Percentiles rank a stretch among this genome's conserved stretches.
Evolutionary conservation across 2,888 invertebrate genomes (phyloP).

Genomic region (Celastrina argiolus): DNA sequence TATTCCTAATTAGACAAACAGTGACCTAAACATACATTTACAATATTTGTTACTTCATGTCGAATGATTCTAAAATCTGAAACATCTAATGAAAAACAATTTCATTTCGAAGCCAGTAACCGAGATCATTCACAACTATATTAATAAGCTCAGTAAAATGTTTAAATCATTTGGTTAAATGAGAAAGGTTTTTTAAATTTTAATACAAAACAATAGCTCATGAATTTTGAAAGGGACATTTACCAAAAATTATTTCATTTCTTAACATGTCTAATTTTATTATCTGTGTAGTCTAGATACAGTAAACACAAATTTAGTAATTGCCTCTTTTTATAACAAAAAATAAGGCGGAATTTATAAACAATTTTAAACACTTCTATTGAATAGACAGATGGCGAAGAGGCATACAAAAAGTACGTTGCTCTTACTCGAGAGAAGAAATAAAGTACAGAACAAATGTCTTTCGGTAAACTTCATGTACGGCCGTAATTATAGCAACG

Average conservation of each 20-base stretch:
- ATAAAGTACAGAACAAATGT: too few relatives aligned
- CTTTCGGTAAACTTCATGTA: too few relatives aligned
- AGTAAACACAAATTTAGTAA: not conserved
- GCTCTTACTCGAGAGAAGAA: not conserved
- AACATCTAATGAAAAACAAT: not conserved
- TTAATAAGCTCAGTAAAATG: slow-evolving; percentile 9
- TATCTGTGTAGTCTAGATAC: not conserved
- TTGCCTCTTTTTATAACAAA: not conserved
- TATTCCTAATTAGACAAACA: too few relatives aligned
- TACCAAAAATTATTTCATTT: not conserved
- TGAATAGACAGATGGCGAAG: not conserved
- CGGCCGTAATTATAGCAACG: too few relatives aligned
- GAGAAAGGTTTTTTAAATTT: too few relatives aligned
- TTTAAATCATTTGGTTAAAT: too few relatives aligned
- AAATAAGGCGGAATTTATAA: not conserved
- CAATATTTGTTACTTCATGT: not conserved
- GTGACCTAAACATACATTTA: not conserved
- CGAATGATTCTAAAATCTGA: not conserved
- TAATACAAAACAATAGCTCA: not conserved
- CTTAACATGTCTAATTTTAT: not conserved
- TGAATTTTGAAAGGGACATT: not conserved
- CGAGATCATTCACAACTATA: not conserved
- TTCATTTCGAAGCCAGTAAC: not conserved
- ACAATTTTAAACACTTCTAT: not conserved
- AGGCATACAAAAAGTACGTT: not conserved